Percentiles rank a stretch among this genome's conserved stretches.
Conservation (phyloP, 2,888 invertebrate species). For the Blomia tropicalis region DNA sequence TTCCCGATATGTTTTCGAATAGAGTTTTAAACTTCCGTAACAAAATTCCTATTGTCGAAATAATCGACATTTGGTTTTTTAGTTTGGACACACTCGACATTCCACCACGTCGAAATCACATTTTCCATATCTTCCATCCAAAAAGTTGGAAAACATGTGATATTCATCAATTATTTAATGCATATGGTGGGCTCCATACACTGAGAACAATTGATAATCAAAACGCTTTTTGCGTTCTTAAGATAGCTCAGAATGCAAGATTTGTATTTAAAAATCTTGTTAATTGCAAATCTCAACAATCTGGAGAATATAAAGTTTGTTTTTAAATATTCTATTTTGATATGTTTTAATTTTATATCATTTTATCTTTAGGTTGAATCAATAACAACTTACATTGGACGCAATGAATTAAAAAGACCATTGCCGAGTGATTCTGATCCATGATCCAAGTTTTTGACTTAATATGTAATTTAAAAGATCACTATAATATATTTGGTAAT, state of each 20-base stretch:
- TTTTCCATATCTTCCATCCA: slow-evolving; percentile 63
- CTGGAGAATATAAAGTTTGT: no score
- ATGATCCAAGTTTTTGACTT: no score
- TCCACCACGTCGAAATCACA: slow-evolving; percentile 53
- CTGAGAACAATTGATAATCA: slow-evolving; percentile 51
- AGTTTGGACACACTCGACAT: slow-evolving; percentile 36
- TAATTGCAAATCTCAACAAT: no score
- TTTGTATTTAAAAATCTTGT: no score
- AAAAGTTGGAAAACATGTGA: slow-evolving; percentile 55
- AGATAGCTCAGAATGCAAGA: slow-evolving; percentile 46
- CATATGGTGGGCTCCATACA: slow-evolving; percentile 41
- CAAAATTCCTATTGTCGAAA: not conserved
- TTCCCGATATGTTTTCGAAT: not conserved
- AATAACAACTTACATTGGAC: no score
- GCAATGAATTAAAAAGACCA: no score
- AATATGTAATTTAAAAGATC: no score
- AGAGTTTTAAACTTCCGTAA: not conserved
- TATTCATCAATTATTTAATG: slow-evolving; percentile 53
- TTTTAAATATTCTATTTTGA: no score
- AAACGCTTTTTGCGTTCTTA: slow-evolving; percentile 52
- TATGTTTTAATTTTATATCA: no score
- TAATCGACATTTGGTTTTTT: slow-evolving; percentile 3
- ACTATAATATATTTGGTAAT: no score
- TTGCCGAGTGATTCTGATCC: no score
- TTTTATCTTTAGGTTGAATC: no score